Base-by-base conservation (phyloP, 2,888 invertebrate species). In the Limnephilus marmoratus region DNA sequence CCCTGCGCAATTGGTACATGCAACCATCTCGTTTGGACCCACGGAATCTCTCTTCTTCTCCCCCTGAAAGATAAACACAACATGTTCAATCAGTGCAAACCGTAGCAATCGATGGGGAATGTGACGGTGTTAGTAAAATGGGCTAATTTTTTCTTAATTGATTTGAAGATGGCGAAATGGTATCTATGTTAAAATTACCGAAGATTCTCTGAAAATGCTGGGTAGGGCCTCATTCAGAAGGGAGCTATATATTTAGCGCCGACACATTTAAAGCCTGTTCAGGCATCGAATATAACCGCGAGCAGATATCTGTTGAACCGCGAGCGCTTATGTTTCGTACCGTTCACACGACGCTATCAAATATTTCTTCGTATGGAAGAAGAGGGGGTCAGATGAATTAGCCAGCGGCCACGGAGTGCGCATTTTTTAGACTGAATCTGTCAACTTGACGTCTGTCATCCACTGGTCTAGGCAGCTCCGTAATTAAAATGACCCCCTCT, bases 31-130 rank as follows among this genome's bases (percentile, higher is more conserved):
- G 94, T 98, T 98, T 92, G 98, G 97, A 94, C 97, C 97, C 94
- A 97, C 96, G 91, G 97, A 97, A 94, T 98, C 98, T 94, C 98
- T 97, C 96, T 98, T 98, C 96, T 98, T 98, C 96, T 98, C 98
- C 94, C 97, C 98, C 98, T 98, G 90, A 29, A 83, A 86, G 49
- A 81, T 45, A 92, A 41, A 49, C 9, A 37, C 37, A 83, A 34
- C 37, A 34, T 18, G 24, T 31, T 37, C 9, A 68, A 68, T 68
- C 68, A 11, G 1, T 68, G 68, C 68, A 68, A 68, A 68, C 18
- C 0, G 68, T 15, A 68, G 24, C 68, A 68, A 68, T 68, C 18
- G 68, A 24, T 53, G 18, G 24, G 68, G 18, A 5, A 7, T 68
- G 24, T 68, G 68, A 68, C 24, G 68, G 4, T 18, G 15, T 49